These are phyloP conservation scores for Lysiphlebus fabarum DNA, from an alignment of 1,140 invertebrate genomes.

Conservation along the genomic window DNA sequence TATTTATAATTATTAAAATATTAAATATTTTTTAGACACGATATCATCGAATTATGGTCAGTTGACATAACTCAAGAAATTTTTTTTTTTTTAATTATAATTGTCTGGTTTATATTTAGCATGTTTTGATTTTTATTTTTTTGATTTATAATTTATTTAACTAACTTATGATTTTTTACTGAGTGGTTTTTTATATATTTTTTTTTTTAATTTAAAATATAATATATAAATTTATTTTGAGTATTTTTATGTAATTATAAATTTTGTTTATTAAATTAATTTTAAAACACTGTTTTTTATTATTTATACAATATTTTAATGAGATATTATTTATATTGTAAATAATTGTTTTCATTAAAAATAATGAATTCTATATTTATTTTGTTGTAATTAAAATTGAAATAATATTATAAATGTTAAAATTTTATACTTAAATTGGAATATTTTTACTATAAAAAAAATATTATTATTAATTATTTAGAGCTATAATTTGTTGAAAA, in stretches of 20 bases:
- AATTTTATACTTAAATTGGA: too few species aligned
- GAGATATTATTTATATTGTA: too few species aligned
- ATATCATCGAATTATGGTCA: constrained; percentile 51
- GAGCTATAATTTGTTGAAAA: background rate
- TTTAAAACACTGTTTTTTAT: constrained; percentile 16
- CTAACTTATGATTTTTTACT: constrained; percentile 27
- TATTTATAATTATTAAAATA: constrained; percentile 27
- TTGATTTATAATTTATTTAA: too few species aligned
- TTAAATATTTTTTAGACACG: constrained; percentile 48
- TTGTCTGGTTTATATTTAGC: constrained; percentile 29
- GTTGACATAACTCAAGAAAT: constrained; percentile 40
- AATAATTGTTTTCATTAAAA: too few species aligned
- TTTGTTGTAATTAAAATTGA: too few species aligned
- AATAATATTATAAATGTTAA: too few species aligned
- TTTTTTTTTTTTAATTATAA: constrained; percentile 26
- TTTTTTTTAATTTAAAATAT: too few species aligned
- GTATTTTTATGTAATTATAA: too few species aligned
- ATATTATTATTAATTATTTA: constrained; percentile 12
- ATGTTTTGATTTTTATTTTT: constrained; percentile 42
- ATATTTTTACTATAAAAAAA: too few species aligned
- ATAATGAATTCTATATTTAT: too few species aligned
- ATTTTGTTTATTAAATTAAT: constrained; percentile 5
- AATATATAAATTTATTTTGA: too few species aligned
- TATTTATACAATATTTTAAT: constrained; percentile 9
- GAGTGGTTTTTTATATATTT: constrained; percentile 24